Evolutionary conservation across 2,888 invertebrate species (phyloP).

Genomic region (Caenorhabditis sp.): DNA sequence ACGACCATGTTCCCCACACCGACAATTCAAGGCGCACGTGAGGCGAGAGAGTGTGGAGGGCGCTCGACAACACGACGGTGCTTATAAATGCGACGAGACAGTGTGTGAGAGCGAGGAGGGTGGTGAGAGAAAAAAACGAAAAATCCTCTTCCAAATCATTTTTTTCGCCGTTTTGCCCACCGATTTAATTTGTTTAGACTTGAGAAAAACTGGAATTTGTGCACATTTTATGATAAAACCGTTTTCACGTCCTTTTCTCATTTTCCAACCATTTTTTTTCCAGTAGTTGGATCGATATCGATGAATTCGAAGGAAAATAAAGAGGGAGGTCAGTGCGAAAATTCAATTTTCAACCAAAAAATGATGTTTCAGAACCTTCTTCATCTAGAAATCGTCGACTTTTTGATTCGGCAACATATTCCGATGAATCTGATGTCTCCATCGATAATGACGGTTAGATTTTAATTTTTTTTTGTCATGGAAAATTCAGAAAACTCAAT

Average conservation of each 20-base stretch:
- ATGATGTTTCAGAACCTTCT: slow-evolving; percentile 3
- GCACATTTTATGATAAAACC: too few species aligned
- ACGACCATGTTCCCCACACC: neutral
- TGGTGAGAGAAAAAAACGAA: neutral
- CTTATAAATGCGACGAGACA: neutral
- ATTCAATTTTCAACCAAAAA: neutral
- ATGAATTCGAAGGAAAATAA: neutral
- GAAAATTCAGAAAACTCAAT: too few species aligned
- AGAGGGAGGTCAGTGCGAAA: neutral
- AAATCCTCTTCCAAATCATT: neutral
- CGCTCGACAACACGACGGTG: neutral
- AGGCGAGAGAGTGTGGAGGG: slow-evolving; percentile 1
- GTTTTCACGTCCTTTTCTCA: neutral
- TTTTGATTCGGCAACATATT: slow-evolving; percentile 22
- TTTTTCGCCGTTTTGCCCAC: neutral
- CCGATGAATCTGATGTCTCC: slow-evolving; percentile 38
- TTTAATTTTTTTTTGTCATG: neutral
- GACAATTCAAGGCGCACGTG: slow-evolving; percentile 5
- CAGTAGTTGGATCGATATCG: neutral
- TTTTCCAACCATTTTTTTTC: neutral
- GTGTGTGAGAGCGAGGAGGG: neutral
- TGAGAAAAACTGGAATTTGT: too few species aligned
- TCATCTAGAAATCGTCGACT: slow-evolving; percentile 13
- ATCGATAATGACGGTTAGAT: slow-evolving; percentile 27
- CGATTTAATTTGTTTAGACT: neutral